Conservation (phyloP, 1,140 invertebrate species). For the Hycleus phaleratus region DNA sequence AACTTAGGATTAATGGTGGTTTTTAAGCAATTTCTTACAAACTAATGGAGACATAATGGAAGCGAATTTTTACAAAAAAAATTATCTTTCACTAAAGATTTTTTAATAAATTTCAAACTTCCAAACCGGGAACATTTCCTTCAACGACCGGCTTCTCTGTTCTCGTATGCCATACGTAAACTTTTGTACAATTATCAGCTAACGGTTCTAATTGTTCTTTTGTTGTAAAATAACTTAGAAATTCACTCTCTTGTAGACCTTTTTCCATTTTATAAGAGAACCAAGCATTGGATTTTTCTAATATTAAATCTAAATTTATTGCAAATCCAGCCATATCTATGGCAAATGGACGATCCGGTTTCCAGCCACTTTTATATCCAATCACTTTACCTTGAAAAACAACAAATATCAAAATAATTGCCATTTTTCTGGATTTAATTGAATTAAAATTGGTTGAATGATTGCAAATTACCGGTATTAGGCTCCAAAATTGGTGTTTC, state of each 20-base stretch:
- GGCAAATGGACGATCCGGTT: slow-evolving; percentile 84
- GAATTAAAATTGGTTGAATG: too few relatives aligned
- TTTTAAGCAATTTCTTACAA: too few relatives aligned
- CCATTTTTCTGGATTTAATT: too few relatives aligned
- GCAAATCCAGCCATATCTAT: slow-evolving; percentile 99
- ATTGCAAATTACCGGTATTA: slow-evolving; percentile 47
- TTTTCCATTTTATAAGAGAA: slow-evolving; percentile 79
- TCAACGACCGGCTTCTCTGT: slow-evolving; percentile 75
- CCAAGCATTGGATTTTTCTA: slow-evolving; percentile 64
- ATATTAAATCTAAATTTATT: slow-evolving; percentile 75
- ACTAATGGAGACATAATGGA: too few relatives aligned
- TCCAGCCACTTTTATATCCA: slow-evolving; percentile 80
- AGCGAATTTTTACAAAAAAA: too few relatives aligned
- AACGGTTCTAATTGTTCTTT: slow-evolving; percentile 78
- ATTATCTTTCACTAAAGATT: not conserved
- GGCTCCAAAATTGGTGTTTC: slow-evolving; percentile 70
- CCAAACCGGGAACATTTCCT: slow-evolving; percentile 65
- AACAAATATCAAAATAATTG: too few relatives aligned
- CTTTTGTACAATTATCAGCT: slow-evolving; percentile 83
- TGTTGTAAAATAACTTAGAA: slow-evolving; percentile 72
- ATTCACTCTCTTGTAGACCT: slow-evolving; percentile 88
- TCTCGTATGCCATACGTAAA: slow-evolving; percentile 95
- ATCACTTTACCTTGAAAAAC: slow-evolving; percentile 45
- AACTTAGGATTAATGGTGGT: too few relatives aligned
- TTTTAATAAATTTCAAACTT: slow-evolving; percentile 49